Evolutionary conservation across 1,140 invertebrate genomes (phyloP).

Genomic region (Zaprionus inermis): DNA sequence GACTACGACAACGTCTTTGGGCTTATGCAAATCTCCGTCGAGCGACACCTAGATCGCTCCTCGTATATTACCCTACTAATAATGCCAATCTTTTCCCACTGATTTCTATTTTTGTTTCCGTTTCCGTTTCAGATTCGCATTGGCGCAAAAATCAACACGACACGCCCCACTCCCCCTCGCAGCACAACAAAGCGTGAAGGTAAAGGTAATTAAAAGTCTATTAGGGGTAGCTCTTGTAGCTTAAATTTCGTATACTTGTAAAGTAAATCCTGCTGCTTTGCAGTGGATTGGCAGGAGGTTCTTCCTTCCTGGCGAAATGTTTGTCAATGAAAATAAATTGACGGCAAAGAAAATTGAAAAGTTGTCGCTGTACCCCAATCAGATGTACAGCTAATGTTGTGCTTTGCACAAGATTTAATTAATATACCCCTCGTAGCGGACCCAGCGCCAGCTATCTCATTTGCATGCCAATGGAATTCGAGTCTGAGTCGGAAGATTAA

Average conservation of each 20-base stretch:
- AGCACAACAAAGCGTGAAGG: constrained; percentile 48
- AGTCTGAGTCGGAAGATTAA: background rate
- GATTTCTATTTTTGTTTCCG: constrained; percentile 26
- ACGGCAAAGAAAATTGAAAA: constrained; percentile 36
- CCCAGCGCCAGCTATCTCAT: constrained; percentile 20
- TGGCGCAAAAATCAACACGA: constrained; percentile 57
- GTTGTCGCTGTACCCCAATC: no score
- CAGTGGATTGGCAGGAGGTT: no score
- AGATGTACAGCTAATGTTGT: constrained; percentile 29
- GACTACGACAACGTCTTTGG: background rate
- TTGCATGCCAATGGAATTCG: constrained; percentile 33
- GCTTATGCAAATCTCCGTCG: constrained; percentile 36
- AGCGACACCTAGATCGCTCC: constrained; percentile 1
- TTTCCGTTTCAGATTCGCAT: constrained; percentile 39
- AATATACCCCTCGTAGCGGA: constrained; percentile 22
- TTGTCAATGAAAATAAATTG: constrained; percentile 51
- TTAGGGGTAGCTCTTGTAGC: constrained; percentile 49
- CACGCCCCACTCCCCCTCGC: no score
- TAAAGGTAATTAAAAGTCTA: constrained; percentile 64
- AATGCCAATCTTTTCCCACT: constrained; percentile 30
- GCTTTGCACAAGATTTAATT: constrained; percentile 42
- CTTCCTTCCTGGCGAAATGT: no score
- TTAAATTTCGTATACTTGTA: constrained; percentile 8
- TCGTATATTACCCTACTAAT: constrained; percentile 11
- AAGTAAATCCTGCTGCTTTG: background rate